phyloP scores from a whole-genome alignment of 2,113 vertebrate genomes.

The Megaptera novaeangliae region DNA sequence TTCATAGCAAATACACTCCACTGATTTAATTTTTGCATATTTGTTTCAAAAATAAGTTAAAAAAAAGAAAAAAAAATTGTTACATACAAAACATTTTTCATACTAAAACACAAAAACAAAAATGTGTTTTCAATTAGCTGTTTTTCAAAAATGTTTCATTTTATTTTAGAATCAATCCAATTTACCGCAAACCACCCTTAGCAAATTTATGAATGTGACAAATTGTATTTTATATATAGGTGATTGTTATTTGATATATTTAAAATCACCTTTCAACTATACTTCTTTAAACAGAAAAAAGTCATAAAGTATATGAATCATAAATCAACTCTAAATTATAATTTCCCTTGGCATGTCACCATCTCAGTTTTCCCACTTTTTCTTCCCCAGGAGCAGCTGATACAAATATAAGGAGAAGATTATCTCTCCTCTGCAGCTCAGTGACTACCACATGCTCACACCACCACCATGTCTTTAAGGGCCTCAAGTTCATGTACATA shows the following conservation, averaged over 20 bases:
- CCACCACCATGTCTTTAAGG: background rate
- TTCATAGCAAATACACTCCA: background rate
- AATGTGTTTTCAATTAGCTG: background rate
- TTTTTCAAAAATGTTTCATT: background rate
- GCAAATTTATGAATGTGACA: background rate
- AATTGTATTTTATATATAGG: background rate
- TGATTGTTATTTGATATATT: background rate
- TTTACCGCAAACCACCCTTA: background rate
- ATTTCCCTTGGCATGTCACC: background rate
- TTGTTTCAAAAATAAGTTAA: background rate
- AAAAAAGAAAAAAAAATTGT: background rate
- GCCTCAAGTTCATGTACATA: background rate
- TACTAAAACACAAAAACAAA: background rate
- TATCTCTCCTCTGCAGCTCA: background rate
- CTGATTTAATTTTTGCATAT: background rate
- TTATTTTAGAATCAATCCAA: background rate
- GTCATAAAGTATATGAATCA: background rate
- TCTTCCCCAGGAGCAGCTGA: background rate
- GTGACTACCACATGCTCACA: background rate
- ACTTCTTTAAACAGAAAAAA: background rate
- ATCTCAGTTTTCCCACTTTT: background rate
- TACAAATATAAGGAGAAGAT: background rate
- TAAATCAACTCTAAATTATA: background rate
- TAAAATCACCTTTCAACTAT: background rate
- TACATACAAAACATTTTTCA: background rate